phyloP scores from a whole-genome alignment of 1,140 invertebrate genomes.

The Bombus waltoni region DNA sequence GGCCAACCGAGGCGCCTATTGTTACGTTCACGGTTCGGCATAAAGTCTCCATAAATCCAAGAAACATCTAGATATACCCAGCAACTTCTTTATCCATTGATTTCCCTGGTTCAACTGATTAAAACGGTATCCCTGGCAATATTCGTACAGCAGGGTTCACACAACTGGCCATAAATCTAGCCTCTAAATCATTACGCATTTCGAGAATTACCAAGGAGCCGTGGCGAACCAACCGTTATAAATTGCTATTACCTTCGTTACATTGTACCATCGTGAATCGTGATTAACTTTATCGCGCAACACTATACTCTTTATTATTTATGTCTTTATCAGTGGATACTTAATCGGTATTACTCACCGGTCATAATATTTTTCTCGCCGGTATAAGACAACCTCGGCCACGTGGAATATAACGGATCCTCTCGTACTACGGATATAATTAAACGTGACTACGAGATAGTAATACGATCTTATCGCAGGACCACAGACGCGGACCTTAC shows the following conservation, averaged over 20 bases:
- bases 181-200: constrained; percentile 18
- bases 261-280: not conserved
- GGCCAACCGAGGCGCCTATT: not conserved
- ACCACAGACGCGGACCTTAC: not conserved
- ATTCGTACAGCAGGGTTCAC: not conserved
- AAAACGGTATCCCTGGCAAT: not conserved
- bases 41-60: not conserved
- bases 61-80: not conserved
- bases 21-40: not conserved
- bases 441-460: not conserved
- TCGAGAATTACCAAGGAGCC: constrained; percentile 7
- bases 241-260: constrained; percentile 9
- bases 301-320: not conserved
- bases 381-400: not conserved
- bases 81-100: not conserved
- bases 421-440: not conserved
- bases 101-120: not conserved
- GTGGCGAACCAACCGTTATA: not conserved
- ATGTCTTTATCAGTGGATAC: not conserved
- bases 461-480: not conserved
- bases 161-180: not conserved
- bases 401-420: not conserved
- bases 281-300: constrained; percentile 9
- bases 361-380: not conserved
- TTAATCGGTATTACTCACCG: not conserved